phyloP scores from a whole-genome alignment of 64 coral and sea anemone genomes.

The Porites lutea region DNA sequence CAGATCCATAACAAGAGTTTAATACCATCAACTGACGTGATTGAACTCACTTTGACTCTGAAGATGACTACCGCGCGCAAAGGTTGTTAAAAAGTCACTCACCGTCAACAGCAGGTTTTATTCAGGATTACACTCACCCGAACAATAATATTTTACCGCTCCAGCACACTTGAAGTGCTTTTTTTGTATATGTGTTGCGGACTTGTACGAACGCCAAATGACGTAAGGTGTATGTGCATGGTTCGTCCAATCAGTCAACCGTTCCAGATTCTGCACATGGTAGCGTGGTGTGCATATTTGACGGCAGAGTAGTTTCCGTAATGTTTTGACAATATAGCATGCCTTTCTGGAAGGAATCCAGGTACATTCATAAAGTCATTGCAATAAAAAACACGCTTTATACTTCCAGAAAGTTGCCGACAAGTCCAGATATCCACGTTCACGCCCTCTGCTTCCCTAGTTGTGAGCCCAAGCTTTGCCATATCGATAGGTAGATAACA shows the following conservation, averaged over 20 bases:
- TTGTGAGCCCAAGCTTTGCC: slow-evolving; percentile 21
- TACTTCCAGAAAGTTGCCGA: slow-evolving; percentile 36
- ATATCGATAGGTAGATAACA: slow-evolving; percentile 69
- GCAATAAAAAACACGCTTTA: slow-evolving; percentile 45
- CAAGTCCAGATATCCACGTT: slow-evolving; percentile 69
- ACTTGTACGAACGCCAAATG: too few relatives aligned
- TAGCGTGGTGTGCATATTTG: slow-evolving; percentile 51
- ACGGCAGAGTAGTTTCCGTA: slow-evolving; percentile 55
- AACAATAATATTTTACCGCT: too few relatives aligned
- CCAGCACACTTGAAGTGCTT: too few relatives aligned
- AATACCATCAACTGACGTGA: too few relatives aligned
- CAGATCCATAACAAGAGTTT: too few relatives aligned
- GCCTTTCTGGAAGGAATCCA: background rate
- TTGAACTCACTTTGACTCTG: too few relatives aligned
- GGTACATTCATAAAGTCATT: slow-evolving; percentile 69
- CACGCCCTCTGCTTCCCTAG: slow-evolving; percentile 55
- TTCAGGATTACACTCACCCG: too few relatives aligned
- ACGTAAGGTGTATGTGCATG: too few relatives aligned
- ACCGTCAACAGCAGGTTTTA: too few relatives aligned
- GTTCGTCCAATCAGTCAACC: background rate
- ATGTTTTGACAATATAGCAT: slow-evolving; percentile 22
- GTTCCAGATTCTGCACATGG: slow-evolving; percentile 67
- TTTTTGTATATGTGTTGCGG: too few relatives aligned
- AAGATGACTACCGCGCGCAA: too few relatives aligned
- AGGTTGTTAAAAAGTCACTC: too few relatives aligned